Base-by-base conservation (phyloP, 1,140 invertebrate species). In the Oedothorax gibbosus region DNA sequence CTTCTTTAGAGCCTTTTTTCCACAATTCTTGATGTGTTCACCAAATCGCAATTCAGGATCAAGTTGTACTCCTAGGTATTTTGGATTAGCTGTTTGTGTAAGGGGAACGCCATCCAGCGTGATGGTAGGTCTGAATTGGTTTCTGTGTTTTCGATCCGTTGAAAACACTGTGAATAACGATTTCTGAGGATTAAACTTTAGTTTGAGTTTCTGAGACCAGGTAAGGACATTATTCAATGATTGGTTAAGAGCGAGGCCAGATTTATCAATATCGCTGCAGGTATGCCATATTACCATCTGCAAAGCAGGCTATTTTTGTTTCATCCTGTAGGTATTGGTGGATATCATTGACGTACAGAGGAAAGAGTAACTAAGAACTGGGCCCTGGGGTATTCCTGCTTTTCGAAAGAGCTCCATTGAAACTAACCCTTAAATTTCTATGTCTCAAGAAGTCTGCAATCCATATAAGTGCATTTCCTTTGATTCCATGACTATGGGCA, bases 31-130 rank as follows among this genome's bases (percentile, higher is more conserved):
- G 20, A 77, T 50, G 7, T 77, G 21, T 51, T 77, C 18, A n/a
- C 11, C 7, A 18, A 77, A 77, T 10, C 75, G n/a, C 14, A 77
- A 18, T 65, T 77, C 75, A 65, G 60, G 56, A 51, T 65, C 75
- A 3, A 64, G 0, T 50, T 49, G n/a, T 77, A 64, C 60, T 51
- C n/a, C 60, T n/a, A 65, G 75, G 15, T 77, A 65, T 77, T 65
- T 77, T 64, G 75, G 75, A 50, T 53, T 51, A 18, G 20, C 21
- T 53, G 49, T 51, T 51, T 64, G 35, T 18, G 12, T n/a, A 51
- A 77, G 8, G 14, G 60, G 57, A 18, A 65, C 15, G 15, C 49
- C 20, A 60, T 65, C 49, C 60, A 77, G 7, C 56, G 20, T 49
- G 54, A 76, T 76, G 20, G 54, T 14, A 3, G 56, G 72, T n/a